Evolutionary conservation across 2,888 invertebrate species (phyloP).

Genomic region (Blera fallax): DNA sequence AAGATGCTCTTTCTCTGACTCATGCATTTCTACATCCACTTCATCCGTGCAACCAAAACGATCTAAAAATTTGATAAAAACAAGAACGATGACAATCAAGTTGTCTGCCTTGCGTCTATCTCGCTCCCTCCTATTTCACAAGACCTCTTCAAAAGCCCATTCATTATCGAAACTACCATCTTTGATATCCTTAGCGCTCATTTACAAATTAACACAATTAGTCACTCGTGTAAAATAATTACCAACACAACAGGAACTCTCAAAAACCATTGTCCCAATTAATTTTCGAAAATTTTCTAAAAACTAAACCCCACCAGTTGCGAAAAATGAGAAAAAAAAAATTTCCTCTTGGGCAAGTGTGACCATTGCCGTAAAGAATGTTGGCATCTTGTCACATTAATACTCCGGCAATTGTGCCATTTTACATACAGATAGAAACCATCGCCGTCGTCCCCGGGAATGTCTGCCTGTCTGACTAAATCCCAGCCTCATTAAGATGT

Average conservation of each 20-base stretch:
- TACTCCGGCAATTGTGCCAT: conserved; percentile 46
- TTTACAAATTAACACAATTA: conserved; percentile 54
- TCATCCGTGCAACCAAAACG: too few species aligned
- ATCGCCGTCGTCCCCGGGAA: conserved; percentile 1
- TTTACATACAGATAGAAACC: not conserved
- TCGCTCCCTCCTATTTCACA: conserved; percentile 24
- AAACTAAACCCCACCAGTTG: conserved; percentile 49
- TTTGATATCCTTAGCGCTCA: conserved; percentile 1
- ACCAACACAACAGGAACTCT: conserved; percentile 60
- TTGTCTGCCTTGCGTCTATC: not conserved
- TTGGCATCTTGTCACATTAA: conserved; percentile 57
- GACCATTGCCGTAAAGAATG: conserved; percentile 9
- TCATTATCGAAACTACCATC: conserved; percentile 20
- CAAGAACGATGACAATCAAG: too few species aligned
- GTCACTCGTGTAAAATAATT: conserved; percentile 58
- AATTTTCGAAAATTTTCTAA: conserved; percentile 25
- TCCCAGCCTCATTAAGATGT: conserved; percentile 47
- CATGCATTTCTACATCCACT: too few species aligned
- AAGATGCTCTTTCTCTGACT: too few species aligned
- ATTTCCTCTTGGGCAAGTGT: conserved; percentile 19
- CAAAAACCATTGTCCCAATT: conserved; percentile 67
- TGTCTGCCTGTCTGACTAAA: conserved; percentile 44
- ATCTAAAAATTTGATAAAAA: too few species aligned
- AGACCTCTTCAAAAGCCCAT: conserved; percentile 43
- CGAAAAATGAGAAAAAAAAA: conserved; percentile 37